phyloP scores from a whole-genome alignment of 2,888 invertebrate genomes.

The Noctua pronuba region DNA sequence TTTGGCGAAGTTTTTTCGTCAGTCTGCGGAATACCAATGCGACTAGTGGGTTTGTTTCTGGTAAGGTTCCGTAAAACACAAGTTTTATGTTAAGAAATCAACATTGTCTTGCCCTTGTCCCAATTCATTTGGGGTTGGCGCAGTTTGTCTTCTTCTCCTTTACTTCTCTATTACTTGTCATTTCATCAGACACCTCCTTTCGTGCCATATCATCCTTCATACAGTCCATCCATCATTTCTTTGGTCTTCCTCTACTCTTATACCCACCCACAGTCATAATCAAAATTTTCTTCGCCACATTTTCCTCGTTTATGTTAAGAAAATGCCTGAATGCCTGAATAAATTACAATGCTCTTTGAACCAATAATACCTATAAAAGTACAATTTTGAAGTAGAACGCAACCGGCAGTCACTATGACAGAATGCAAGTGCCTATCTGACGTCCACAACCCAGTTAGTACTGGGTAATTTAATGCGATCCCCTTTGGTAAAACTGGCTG shows the following conservation, averaged over 20 bases:
- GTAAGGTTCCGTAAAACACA: neutral
- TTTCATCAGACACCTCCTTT: too few species aligned
- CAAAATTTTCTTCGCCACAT: too few species aligned
- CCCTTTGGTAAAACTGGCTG: neutral
- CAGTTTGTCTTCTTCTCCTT: too few species aligned
- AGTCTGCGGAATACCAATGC: neutral
- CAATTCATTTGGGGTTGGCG: too few species aligned
- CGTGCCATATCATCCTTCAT: too few species aligned
- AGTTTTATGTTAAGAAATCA: too few species aligned
- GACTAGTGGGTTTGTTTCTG: neutral
- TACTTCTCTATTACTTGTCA: too few species aligned
- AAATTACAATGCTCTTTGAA: neutral
- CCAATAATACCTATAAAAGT: neutral
- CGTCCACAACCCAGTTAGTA: neutral
- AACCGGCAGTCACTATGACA: neutral
- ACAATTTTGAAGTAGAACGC: neutral
- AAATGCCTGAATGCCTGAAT: neutral
- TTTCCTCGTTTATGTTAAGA: too few species aligned
- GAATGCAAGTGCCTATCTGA: neutral
- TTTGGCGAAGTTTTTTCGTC: neutral
- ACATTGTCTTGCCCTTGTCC: too few species aligned
- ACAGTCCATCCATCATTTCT: too few species aligned
- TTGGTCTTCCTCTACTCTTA: too few species aligned
- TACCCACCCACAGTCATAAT: too few species aligned
- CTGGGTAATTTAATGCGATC: neutral